Conservation (phyloP, 2,888 invertebrate genomes). For the Acanthopleura granulata region DNA sequence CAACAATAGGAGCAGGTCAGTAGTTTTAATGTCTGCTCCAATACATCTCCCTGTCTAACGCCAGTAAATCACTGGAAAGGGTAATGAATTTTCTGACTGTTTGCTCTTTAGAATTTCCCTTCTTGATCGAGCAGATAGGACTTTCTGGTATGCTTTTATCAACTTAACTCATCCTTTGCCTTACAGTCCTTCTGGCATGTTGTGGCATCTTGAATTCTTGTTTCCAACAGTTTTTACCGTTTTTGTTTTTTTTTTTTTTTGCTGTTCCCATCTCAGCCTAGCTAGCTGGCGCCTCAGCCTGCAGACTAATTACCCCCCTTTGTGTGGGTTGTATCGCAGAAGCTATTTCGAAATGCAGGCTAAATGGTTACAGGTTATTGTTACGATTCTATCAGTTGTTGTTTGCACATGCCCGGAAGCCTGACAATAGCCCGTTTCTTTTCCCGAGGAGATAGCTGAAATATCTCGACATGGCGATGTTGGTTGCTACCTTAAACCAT, state of each 20-base stretch:
- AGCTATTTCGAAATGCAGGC: not conserved
- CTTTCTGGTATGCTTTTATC: not conserved
- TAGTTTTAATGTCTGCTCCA: not conserved
- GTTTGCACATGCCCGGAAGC: not conserved
- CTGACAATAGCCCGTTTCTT: too few species aligned
- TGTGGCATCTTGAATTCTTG: slow-evolving; percentile 2
- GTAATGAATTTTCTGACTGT: slow-evolving; percentile 3
- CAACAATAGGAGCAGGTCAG: not conserved
- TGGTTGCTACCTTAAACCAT: too few species aligned
- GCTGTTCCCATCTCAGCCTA: too few species aligned
- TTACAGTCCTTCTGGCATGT: not conserved
- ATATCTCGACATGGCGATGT: too few species aligned
- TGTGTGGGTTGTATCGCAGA: not conserved
- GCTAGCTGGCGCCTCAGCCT: too few species aligned
- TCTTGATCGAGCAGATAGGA: not conserved
- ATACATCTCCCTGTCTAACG: slow-evolving; percentile 5
- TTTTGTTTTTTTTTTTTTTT: not conserved
- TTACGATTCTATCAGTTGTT: not conserved
- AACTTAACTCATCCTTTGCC: too few species aligned
- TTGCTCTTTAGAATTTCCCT: slow-evolving; percentile 1
- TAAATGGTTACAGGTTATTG: slow-evolving; percentile 7
- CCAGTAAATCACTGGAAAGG: not conserved
- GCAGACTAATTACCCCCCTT: not conserved
- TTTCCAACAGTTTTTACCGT: not conserved
- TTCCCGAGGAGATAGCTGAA: too few species aligned